These are phyloP conservation scores for Pogona vitticeps DNA, from an alignment of 2,113 vertebrate species.

Conservation along the genomic window DNA sequence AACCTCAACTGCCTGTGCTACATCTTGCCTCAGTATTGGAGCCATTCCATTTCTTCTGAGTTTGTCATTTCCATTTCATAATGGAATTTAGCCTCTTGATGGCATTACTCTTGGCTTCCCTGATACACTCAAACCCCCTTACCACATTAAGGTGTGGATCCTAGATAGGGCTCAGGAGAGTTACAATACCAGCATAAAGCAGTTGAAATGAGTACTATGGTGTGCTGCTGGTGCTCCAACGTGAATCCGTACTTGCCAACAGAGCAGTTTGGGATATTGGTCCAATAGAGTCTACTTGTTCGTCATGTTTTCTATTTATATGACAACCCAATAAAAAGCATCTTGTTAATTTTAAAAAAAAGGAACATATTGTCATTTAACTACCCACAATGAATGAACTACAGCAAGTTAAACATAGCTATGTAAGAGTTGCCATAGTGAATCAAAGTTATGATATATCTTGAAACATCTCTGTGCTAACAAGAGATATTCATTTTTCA, in stretches of 20 bases:
- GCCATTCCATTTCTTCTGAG: too few species aligned
- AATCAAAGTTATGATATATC: conserved; percentile 18
- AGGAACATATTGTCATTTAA: background rate
- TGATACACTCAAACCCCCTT: too few species aligned
- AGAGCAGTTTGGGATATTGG: background rate
- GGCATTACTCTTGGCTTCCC: too few species aligned
- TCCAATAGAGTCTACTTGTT: background rate
- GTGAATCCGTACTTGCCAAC: background rate
- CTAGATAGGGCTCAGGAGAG: too few species aligned
- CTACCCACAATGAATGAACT: conserved; percentile 4
- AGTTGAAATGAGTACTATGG: background rate
- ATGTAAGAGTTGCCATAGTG: conserved; percentile 15
- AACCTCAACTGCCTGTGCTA: too few species aligned
- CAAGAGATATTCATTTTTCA: background rate
- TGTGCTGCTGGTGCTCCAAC: background rate
- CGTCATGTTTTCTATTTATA: background rate
- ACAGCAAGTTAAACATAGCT: background rate
- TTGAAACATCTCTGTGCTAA: conserved; percentile 1
- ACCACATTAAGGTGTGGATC: too few species aligned
- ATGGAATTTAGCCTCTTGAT: too few species aligned
- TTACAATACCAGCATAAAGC: background rate
- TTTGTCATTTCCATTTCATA: too few species aligned
- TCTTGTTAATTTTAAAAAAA: background rate
- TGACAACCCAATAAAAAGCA: conserved; percentile 28
- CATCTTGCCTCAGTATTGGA: too few species aligned